Evolutionary conservation across 2,113 vertebrate genomes (phyloP).

Genomic region (Gallinago undulata): DNA sequence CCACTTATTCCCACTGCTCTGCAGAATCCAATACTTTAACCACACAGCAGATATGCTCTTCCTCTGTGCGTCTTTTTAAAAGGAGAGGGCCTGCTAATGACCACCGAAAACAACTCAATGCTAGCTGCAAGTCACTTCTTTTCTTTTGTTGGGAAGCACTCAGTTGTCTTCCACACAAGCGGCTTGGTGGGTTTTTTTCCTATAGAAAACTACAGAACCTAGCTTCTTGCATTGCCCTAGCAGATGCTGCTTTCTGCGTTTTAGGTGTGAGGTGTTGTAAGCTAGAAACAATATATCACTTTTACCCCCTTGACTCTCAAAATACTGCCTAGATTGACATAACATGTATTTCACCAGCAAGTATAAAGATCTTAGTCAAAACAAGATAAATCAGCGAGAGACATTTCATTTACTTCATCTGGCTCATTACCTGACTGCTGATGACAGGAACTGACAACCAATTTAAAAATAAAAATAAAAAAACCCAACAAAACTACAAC

Average conservation of each 20-base stretch:
- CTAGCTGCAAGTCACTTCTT: neutral
- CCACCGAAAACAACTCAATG: neutral
- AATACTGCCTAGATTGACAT: neutral
- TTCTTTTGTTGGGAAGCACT: neutral
- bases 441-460: neutral
- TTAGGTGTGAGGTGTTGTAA: neutral
- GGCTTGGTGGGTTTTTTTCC: neutral
- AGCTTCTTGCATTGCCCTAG: neutral
- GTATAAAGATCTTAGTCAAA: neutral
- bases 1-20: neutral
- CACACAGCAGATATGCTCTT: neutral
- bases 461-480: neutral
- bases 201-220: neutral
- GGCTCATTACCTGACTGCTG: neutral
- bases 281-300: neutral
- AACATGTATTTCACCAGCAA: neutral
- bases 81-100: neutral
- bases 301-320: neutral
- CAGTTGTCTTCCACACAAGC: neutral
- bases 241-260: neutral
- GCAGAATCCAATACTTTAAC: neutral
- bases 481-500: too few species aligned
- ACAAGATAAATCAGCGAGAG: neutral
- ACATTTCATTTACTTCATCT: neutral
- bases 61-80: neutral